These are phyloP conservation scores for Babylonia areolata DNA, from an alignment of 1,140 invertebrate species.

Conservation along the genomic window DNA sequence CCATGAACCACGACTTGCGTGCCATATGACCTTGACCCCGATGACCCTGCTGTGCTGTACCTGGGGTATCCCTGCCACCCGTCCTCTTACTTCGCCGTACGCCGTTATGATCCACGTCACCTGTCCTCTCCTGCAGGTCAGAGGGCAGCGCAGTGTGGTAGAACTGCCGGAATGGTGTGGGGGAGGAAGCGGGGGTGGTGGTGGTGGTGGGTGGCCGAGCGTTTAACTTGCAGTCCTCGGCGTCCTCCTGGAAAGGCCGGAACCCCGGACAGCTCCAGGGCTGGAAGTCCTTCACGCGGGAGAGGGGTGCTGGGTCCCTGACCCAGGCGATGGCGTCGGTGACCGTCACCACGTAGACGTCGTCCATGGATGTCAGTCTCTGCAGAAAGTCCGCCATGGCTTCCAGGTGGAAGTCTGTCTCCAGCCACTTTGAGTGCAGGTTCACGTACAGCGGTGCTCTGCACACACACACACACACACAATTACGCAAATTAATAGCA, in stretches of 20 bases:
- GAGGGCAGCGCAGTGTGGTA: conserved; percentile 21
- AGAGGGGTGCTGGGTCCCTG: conserved; percentile 55
- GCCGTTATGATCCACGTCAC: conserved; percentile 1
- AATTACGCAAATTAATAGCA: too few relatives aligned
- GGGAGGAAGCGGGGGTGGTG: neutral
- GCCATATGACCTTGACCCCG: conserved; percentile 30
- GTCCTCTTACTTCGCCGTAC: neutral
- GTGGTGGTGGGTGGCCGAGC: conserved; percentile 33
- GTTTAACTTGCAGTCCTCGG: conserved; percentile 46
- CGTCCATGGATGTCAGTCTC: conserved; percentile 51
- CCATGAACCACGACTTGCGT: conserved; percentile 51
- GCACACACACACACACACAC: too few relatives aligned
- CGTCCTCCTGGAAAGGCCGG: conserved; percentile 48
- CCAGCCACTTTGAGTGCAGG: conserved; percentile 62
- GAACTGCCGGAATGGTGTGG: neutral
- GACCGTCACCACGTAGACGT: conserved; percentile 61
- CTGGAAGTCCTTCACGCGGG: conserved; percentile 43
- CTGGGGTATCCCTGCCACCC: too few relatives aligned
- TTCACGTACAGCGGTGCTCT: conserved; percentile 65
- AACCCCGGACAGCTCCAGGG: conserved; percentile 58
- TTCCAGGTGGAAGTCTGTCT: conserved; percentile 55
- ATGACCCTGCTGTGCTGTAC: too few relatives aligned
- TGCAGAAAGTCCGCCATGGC: conserved; percentile 59
- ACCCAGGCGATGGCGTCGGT: conserved; percentile 62
- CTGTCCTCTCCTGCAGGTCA: neutral